Evolutionary conservation across 2,888 invertebrate genomes (phyloP).

Genomic region (Calliphora vomitoria): DNA sequence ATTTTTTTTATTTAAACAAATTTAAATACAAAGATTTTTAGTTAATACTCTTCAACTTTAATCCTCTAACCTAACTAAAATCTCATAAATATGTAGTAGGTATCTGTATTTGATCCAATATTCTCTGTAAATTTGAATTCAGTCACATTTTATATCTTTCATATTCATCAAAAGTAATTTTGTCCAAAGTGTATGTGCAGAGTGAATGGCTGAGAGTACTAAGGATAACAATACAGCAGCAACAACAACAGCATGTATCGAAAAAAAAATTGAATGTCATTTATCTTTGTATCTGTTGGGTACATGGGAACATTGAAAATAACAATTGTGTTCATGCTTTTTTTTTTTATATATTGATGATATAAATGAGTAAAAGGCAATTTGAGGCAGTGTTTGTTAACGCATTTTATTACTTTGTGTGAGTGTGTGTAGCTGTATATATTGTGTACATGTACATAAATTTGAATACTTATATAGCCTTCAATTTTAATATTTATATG

Average conservation of each 20-base stretch:
- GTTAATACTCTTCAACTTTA: background rate
- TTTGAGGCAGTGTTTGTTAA: slow-evolving; percentile 51
- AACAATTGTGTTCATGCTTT: slow-evolving; percentile 45
- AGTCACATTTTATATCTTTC: slow-evolving; percentile 3
- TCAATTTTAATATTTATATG: slow-evolving; percentile 38
- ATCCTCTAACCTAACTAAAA: background rate
- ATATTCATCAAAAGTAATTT: slow-evolving; percentile 12
- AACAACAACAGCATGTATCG: background rate
- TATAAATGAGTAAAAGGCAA: slow-evolving; percentile 32
- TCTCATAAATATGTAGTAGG: background rate
- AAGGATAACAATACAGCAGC: background rate
- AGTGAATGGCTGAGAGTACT: background rate
- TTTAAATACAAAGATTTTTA: background rate
- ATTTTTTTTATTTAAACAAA: too few relatives aligned
- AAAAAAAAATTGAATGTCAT: slow-evolving; percentile 29
- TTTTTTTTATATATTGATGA: slow-evolving; percentile 16
- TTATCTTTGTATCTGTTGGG: slow-evolving; percentile 47
- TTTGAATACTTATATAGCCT: slow-evolving; percentile 19
- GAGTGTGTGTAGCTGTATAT: background rate
- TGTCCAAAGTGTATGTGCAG: background rate
- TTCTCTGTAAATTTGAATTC: background rate
- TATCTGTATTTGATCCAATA: background rate
- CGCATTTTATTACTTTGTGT: slow-evolving; percentile 13
- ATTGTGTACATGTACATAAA: slow-evolving; percentile 22
- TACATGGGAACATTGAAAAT: slow-evolving; percentile 44